These are phyloP conservation scores for Orthonyx spaldingii DNA, from an alignment of 2,113 vertebrate species.

Conservation along the genomic window DNA sequence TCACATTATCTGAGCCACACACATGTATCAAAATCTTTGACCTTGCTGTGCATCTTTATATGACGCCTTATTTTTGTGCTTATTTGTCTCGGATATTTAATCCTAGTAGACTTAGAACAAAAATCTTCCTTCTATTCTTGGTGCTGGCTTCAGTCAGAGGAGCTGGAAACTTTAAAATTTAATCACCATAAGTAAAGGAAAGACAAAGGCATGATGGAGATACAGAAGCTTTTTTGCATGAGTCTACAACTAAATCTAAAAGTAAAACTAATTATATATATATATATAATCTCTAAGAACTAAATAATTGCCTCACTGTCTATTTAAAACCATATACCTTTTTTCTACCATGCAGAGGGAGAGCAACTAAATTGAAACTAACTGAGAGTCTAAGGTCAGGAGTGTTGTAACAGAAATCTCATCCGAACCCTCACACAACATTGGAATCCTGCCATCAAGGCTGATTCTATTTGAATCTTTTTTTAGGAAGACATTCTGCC, in stretches of 20 bases:
- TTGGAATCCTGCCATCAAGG: background rate
- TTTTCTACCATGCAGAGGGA: background rate
- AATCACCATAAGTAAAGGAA: background rate
- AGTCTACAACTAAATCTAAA: background rate
- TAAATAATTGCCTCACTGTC: background rate
- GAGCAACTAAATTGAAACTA: background rate
- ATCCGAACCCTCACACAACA: fast-evolving
- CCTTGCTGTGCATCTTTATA: background rate
- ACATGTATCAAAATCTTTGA: background rate
- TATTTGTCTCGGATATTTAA: background rate
- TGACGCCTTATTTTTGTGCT: background rate
- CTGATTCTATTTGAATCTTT: background rate
- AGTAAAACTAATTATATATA: background rate
- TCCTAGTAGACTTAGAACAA: background rate
- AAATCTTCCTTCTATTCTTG: background rate
- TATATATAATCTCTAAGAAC: background rate
- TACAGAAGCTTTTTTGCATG: background rate
- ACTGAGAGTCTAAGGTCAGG: background rate
- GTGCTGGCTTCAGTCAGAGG: background rate
- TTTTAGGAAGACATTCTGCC: background rate
- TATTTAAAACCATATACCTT: background rate
- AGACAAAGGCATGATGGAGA: background rate
- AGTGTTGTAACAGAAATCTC: background rate
- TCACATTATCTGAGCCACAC: background rate
- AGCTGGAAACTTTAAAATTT: background rate